A percentile compares a stretch with the other conserved stretches of the same genome.
These are phyloP conservation scores for Spisula solida DNA, from an alignment of 2,888 invertebrate species.

Conservation along the genomic window DNA sequence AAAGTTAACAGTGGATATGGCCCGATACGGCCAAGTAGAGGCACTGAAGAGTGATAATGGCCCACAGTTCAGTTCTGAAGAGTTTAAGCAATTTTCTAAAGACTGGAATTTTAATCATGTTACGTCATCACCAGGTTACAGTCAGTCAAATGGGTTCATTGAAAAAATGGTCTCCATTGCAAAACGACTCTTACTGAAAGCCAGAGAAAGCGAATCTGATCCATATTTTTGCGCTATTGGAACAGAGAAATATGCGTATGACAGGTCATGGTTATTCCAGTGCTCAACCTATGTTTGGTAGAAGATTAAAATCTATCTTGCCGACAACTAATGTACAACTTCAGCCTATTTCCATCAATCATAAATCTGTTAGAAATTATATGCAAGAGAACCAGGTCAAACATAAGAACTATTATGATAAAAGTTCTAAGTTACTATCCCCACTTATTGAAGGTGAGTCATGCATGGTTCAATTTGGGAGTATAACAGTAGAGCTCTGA, in stretches of 20 bases:
- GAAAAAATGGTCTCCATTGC: not conserved
- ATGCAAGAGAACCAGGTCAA: not conserved
- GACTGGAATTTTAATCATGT: not conserved
- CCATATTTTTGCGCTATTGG: not conserved
- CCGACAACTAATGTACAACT: slow-evolving; percentile 20
- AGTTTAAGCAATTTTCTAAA: not conserved
- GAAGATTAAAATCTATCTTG: slow-evolving; percentile 14
- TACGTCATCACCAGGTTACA: not conserved
- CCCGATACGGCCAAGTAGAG: not conserved
- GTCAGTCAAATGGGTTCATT: not conserved
- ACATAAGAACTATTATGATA: not conserved
- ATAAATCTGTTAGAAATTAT: not conserved
- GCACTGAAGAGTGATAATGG: too few relatives aligned
- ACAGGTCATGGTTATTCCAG: not conserved
- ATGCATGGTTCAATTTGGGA: not conserved
- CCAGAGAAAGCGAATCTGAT: not conserved
- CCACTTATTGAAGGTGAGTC: not conserved
- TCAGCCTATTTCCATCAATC: not conserved
- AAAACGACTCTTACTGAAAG: not conserved
- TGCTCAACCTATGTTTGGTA: not conserved
- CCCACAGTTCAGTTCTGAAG: too few relatives aligned
- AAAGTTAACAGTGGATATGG: not conserved
- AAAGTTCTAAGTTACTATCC: not conserved
- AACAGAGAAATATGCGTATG: not conserved
- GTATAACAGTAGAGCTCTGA: slow-evolving; percentile 73